Percentiles rank a stretch among this genome's conserved stretches.
These are phyloP conservation scores for Ciconia nigra DNA, from an alignment of 2,797 vertebrate genomes.

Conservation along the genomic window DNA sequence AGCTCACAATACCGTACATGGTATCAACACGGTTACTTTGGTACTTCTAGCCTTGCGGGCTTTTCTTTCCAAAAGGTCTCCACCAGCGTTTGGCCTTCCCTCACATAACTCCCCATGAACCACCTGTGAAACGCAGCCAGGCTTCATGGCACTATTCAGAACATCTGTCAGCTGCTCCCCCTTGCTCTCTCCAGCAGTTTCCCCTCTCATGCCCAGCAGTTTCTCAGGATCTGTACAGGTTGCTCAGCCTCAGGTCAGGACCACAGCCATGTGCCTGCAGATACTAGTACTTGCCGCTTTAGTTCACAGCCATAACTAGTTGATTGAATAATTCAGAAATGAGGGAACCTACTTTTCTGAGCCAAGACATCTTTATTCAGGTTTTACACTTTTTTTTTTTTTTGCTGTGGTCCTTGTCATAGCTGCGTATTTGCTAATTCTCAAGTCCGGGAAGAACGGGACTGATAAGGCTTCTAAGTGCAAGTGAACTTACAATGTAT, in stretches of 20 bases:
- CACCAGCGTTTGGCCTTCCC: neutral
- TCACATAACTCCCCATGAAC: neutral
- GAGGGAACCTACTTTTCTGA: neutral
- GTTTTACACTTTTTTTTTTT: neutral
- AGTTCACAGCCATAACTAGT: neutral
- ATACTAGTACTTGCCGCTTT: neutral
- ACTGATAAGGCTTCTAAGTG: neutral
- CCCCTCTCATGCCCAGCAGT: neutral
- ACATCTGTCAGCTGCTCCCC: neutral
- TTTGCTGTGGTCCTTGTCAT: neutral
- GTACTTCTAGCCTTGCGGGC: neutral
- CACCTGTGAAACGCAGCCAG: neutral
- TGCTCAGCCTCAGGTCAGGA: neutral
- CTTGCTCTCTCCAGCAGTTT: neutral
- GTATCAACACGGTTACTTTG: neutral
- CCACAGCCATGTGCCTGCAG: fast-evolving
- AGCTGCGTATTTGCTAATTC: neutral
- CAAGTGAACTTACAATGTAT: neutral
- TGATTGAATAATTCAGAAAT: neutral
- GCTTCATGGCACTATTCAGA: fast-evolving
- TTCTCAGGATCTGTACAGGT: neutral
- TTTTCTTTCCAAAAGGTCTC: neutral
- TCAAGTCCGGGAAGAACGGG: neutral
- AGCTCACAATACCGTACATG: neutral
- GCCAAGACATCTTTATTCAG: neutral